phyloP scores from a whole-genome alignment of 2,888 invertebrate species.

The Perizoma flavofasciatum region DNA sequence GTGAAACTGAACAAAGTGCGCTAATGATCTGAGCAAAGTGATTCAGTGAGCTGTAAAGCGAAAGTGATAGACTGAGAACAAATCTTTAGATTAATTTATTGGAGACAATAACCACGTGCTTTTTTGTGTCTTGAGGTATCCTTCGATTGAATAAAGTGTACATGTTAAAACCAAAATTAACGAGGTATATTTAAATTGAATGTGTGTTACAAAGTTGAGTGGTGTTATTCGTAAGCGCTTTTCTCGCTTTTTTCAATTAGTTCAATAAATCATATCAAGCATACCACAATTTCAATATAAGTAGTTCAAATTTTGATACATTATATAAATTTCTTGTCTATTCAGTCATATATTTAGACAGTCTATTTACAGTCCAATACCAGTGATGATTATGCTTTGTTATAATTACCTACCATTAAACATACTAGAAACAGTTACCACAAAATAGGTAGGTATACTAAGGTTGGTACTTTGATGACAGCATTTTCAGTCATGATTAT shows the following conservation, averaged over 20 bases:
- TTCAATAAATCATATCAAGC: slow-evolving; percentile 6
- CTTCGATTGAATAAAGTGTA: slow-evolving; percentile 8
- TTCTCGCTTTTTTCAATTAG: background rate
- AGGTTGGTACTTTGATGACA: too few relatives aligned
- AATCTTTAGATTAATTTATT: slow-evolving; percentile 28
- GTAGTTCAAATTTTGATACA: too few relatives aligned
- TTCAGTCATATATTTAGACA: too few relatives aligned
- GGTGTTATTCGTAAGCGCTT: too few relatives aligned
- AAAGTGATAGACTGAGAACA: slow-evolving; percentile 31
- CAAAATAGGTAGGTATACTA: too few relatives aligned
- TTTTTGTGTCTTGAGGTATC: slow-evolving; percentile 4
- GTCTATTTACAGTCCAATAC: too few relatives aligned
- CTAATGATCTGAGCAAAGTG: background rate
- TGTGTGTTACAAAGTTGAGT: slow-evolving; percentile 11
- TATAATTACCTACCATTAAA: too few relatives aligned
- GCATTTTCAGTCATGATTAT: too few relatives aligned
- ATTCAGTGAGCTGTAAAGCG: slow-evolving; percentile 11
- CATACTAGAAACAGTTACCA: too few relatives aligned
- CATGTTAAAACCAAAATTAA: slow-evolving; percentile 24
- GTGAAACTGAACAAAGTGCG: too few relatives aligned
- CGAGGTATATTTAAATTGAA: slow-evolving; percentile 9
- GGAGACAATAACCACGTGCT: slow-evolving; percentile 17
- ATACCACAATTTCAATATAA: background rate
- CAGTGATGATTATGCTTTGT: too few relatives aligned
- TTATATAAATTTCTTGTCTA: too few relatives aligned